Base-by-base conservation (phyloP, 2,113 vertebrate genomes). In the Ageneiosus marmoratus region DNA sequence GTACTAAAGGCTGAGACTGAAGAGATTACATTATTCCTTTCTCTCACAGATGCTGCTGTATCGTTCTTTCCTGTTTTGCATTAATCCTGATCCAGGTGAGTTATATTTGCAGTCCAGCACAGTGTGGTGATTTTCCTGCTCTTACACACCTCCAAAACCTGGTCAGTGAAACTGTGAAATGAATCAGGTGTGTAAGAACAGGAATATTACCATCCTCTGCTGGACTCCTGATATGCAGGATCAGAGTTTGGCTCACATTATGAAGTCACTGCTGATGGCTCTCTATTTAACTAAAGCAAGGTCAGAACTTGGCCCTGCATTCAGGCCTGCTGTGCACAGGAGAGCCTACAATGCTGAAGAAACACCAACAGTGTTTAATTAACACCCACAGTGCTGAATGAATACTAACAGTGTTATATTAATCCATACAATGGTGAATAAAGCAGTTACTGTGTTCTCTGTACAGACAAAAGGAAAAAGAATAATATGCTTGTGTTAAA, bases 1-100 rank as follows among this genome's bases (percentile, higher is more conserved):
- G 84, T 32, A 60, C 55, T 73, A 63, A 44, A 60, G 73, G 82
- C 79, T 82, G 69, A 81, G 48, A 10, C 56, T 8, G 62, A 41
- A 74, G 79, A 86, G 78, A 82, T 80, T 78, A 74, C 62, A 76
- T 12, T 87, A 51, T 86, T 88, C 89, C 85, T 89, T 81, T 90
- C 84, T 89, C 82, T 90, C 86, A 90, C 87, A 63, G 53, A 79
- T 62, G 16, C 5, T 77, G 15, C 53, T 58, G 27, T 41, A n/a
- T 29, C 44, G 11, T 55, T 69, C 37, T 48, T 80, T 81, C 34
- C 32, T 58, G 55, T 72, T 41, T 50, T 5, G 24, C 18, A 5
- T 44, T 9, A 12, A 69, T 41, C 37, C 20, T 69, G 65, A 5
- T 5, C 37, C 37, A 41, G 37, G 37, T 41, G 37, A 41, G 37